Evolutionary conservation across 2,888 invertebrate species (phyloP).

Genomic region (Gastrophysa polygoni): DNA sequence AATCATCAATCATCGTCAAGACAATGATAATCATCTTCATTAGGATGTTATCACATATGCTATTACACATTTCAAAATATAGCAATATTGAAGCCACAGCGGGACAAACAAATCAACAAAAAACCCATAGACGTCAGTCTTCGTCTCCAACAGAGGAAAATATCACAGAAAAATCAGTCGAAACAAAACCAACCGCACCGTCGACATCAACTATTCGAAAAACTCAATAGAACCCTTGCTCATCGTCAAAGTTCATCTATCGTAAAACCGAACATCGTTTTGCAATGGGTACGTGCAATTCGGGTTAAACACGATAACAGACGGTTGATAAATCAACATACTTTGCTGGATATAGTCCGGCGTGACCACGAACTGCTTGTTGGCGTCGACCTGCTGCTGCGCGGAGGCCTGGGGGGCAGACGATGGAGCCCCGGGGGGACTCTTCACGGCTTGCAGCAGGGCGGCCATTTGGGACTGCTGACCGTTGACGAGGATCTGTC

Average conservation of each 20-base stretch:
- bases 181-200: neutral
- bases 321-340: constrained; percentile 65
- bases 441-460: constrained; percentile 54
- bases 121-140: constrained; percentile 22
- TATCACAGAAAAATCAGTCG: constrained; percentile 41
- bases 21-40: no score
- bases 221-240: constrained; percentile 22
- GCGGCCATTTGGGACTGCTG: constrained; percentile 55
- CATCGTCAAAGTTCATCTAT: constrained; percentile 31
- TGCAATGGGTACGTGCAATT: constrained; percentile 58
- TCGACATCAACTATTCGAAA: neutral
- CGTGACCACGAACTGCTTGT: constrained; percentile 81
- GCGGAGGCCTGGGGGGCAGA: constrained; percentile 22
- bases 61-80: neutral
- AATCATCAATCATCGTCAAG: no score
- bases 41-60: no score
- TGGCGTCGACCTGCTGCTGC: constrained; percentile 45
- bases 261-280: constrained; percentile 53
- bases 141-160: constrained; percentile 35
- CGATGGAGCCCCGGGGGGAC: constrained; percentile 44
- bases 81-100: no score
- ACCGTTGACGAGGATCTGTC: constrained; percentile 56
- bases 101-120: neutral
- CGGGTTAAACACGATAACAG: constrained; percentile 58
- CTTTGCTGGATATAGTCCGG: constrained; percentile 95